Evolutionary conservation across 2,797 vertebrate species (phyloP).

Genomic region (Dicrostonyx torquatus): DNA sequence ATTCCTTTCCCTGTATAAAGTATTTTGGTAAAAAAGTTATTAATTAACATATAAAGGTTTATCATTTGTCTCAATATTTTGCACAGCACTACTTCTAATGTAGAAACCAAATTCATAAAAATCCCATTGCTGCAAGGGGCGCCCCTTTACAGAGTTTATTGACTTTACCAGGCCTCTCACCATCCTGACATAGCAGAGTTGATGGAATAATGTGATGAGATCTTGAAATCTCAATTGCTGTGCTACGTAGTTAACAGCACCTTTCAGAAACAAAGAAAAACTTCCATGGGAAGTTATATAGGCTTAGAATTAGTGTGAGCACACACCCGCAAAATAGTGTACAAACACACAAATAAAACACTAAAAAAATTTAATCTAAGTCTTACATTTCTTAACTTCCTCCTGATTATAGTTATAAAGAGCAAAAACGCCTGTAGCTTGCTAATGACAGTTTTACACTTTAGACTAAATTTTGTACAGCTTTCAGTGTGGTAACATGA

Average conservation of each 20-base stretch:
- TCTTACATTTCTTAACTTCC: not conserved
- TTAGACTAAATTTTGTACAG: not conserved
- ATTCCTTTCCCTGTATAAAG: not conserved
- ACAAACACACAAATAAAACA: not conserved
- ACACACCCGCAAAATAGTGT: not conserved
- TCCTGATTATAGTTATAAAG: not conserved
- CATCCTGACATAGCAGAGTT: not conserved
- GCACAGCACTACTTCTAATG: not conserved
- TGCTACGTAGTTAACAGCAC: not conserved
- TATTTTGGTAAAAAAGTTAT: not conserved
- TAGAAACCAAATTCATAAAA: not conserved
- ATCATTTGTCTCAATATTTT: not conserved
- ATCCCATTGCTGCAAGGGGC: not conserved
- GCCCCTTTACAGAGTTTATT: not conserved
- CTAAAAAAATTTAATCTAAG: not conserved
- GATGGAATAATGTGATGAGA: too few relatives aligned
- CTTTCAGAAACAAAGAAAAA: too few relatives aligned
- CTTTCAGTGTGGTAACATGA: not conserved
- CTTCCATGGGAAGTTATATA: fast-evolving
- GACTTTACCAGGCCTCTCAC: fast-evolving
- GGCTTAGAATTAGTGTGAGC: not conserved
- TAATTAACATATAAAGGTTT: not conserved
- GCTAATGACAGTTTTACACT: not conserved
- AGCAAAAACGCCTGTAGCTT: not conserved
- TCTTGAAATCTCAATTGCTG: not conserved